Base-by-base conservation (phyloP, 2,888 invertebrate species). In the Tipula vernalis region DNA sequence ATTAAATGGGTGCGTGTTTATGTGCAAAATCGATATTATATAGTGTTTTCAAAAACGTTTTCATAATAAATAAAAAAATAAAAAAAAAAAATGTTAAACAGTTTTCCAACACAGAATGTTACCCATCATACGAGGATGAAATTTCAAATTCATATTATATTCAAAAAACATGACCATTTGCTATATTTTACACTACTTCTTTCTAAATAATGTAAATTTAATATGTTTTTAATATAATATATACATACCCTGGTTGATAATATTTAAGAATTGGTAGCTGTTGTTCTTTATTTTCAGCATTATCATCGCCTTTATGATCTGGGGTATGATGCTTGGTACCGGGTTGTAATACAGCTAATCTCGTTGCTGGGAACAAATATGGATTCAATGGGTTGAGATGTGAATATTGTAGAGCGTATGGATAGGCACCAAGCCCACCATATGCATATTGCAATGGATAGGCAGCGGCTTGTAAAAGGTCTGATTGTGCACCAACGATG, bases 181-280 rank as follows among this genome's bases (percentile, higher is more conserved):
- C 15, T 15, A 57, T 57, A 57, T 15, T 57, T 57, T 57, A 15
- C 51, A 57, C 3, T 2, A 28, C 10, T 57, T 57, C 51, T 57
- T 3, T 3, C 44, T 36, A 36, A 18, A 36, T 83, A 39, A 83
- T 36, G n/a, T 10, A 15, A 36, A 36, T 36, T 39, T 36, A 83
- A 83, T 44, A 44, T 44, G 39, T 6, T 6, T 39, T 39, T 39
- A 71, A 71, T 18, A 71, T 71, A 10, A 36, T 36, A 10, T 36
- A 36, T n/a, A 84, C 84, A 39, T 84, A 84, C 84, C 84, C 84
- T 39, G 84, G 84, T 84, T 84, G 84, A 84, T 39, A 84, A 39
- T 84, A 84, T 84, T 84, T 84, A 84, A 84, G 36, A 5, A 39
- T 84, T 15, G 84, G 84, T 84, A 84, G 41, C 36, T 84, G n/a